phyloP scores from a whole-genome alignment of 2,797 vertebrate species.

The Danio choprae region DNA sequence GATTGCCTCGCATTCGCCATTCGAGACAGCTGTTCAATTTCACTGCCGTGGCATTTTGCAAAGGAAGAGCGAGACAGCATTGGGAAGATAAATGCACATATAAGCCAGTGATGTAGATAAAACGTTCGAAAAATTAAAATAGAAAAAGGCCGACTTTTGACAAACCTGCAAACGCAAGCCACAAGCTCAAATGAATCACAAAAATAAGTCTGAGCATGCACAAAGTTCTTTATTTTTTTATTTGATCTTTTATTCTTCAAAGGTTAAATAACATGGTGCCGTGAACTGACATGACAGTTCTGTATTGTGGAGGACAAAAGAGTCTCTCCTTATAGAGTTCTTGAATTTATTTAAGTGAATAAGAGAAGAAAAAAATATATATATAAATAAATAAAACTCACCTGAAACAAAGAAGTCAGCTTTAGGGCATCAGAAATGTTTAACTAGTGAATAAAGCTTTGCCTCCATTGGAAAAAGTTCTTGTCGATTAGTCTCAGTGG shows the following conservation, averaged over 20 bases:
- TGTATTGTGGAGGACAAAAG: constrained; percentile 20
- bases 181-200: constrained; percentile 48
- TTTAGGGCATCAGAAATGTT: not conserved
- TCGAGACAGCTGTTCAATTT: constrained; percentile 50
- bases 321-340: not conserved
- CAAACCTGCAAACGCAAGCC: constrained; percentile 40
- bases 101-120: constrained; percentile 66
- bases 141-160: constrained; percentile 56
- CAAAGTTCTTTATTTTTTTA: constrained; percentile 2
- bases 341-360: not conserved
- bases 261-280: constrained; percentile 24
- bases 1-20: constrained; percentile 11
- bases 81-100: not conserved
- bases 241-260: constrained; percentile 24
- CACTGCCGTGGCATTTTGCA: constrained; percentile 38
- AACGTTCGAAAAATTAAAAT: constrained; percentile 60
- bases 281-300: constrained; percentile 37
- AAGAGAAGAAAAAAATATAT: too few relatives aligned
- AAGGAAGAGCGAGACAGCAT: constrained; percentile 26
- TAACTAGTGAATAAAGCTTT: not conserved
- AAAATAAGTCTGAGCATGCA: not conserved
- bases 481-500: not conserved
- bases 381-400: too few relatives aligned
- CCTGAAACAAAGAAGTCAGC: not conserved
- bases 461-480: not conserved